Percentiles rank a stretch among this genome's conserved stretches.
Conservation (phyloP, 2,113 vertebrate genomes). For the Cricetomys ansorgei region DNA sequence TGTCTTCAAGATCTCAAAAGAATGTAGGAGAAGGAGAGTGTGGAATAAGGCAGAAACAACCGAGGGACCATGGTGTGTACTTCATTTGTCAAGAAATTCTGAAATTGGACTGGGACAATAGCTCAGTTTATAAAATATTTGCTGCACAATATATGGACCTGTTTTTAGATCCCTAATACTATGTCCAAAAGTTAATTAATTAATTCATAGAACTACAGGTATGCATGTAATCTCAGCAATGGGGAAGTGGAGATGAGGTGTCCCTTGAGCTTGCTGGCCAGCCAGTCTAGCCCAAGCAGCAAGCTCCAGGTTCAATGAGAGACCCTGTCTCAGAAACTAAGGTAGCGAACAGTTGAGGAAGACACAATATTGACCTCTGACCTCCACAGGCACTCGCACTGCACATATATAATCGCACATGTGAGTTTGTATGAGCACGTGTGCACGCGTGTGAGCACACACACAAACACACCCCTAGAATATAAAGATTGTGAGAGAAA, state of each 20-base stretch:
- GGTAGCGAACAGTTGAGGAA: background rate
- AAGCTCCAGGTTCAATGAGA: background rate
- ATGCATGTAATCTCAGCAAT: background rate
- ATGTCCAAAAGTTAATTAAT: background rate
- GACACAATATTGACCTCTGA: too few relatives aligned
- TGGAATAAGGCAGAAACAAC: background rate
- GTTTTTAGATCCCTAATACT: too few relatives aligned
- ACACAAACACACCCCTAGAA: background rate
- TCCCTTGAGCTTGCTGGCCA: background rate
- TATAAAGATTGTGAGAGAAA: background rate
- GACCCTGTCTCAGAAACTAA: background rate
- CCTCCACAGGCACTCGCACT: background rate
- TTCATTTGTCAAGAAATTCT: background rate
- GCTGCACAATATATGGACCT: background rate
- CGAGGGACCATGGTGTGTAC: accelerated
- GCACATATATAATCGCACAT: background rate
- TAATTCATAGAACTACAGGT: background rate
- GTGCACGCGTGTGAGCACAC: background rate
- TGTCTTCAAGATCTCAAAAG: background rate
- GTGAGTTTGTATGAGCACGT: background rate
- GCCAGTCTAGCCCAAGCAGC: background rate
- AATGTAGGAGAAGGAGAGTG: background rate
- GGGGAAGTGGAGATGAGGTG: background rate
- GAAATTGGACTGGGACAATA: background rate
- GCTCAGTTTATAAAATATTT: background rate